Evolutionary conservation across 2,113 vertebrate genomes (phyloP), one percentile per base, ranked within the genome.

Genomic region (Protobothrops flavoviridis): DNA sequence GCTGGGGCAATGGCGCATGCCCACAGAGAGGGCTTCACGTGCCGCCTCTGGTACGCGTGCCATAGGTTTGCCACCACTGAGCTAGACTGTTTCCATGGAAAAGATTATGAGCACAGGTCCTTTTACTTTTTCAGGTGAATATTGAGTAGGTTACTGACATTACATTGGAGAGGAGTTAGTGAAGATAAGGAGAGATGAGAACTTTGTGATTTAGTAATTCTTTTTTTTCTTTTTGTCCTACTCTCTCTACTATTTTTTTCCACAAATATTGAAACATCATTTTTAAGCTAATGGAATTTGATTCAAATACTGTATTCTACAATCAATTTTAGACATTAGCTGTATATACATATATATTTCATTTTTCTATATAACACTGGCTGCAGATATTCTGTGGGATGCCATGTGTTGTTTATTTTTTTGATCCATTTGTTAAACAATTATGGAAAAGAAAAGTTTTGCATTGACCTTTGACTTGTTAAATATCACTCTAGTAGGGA

Each of bases 401-500:
- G 52, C 26, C 57, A 29, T 85, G 64, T 92, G 39, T 53, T 93
- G 39, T 81, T 85, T 45, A 55, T 48, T 90, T 69, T 3, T 85
- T 93, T 90, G 29, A 48, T 89, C n/a, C 81, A 55, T 57, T 50
- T 85, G 64, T 85, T 85, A 90, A 85, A 39, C 64, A 57, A 11
- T 90, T 85, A 50, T 57, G 53, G 33, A 85, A 85, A 48, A 24
- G 26, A 89, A n/a, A 43, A 33, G n/a, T 57, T 89, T 69, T 57
- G 39, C 56, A 21, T 24, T 93, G 87, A 92, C 53, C 87, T 92
- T 48, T 93, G 92, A 45, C 92, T 93, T 45, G 23, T n/a, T 93
- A 89, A 89, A 93, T 93, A 53, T 48, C 87, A 93, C 5, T 93
- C 24, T 11, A 89, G 39, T 7, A 43, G 57, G 92, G 45, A 20